A percentile compares a stretch with the other conserved stretches of the same genome.
phyloP scores from a whole-genome alignment of 2,113 vertebrate species.

The Anthoscopus minutus region DNA sequence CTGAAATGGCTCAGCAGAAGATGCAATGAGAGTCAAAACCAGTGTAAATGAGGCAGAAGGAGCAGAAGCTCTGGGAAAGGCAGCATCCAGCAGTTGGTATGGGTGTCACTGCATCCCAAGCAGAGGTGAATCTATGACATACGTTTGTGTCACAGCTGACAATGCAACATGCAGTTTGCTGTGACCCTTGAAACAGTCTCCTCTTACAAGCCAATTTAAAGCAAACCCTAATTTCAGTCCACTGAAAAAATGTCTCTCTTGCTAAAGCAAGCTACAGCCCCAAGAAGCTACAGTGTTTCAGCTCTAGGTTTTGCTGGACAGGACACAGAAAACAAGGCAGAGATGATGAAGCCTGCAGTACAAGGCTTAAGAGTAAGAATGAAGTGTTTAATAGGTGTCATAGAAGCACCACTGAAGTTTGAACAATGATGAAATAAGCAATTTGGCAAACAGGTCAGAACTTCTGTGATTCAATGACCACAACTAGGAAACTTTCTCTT shows the following conservation, averaged over 20 bases:
- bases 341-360: not conserved
- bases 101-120: not conserved
- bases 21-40: not conserved
- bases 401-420: not conserved
- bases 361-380: not conserved
- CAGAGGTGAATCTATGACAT: not conserved
- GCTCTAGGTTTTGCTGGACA: not conserved
- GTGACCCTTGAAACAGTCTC: not conserved
- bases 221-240: not conserved
- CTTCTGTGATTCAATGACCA: rapidly evolving
- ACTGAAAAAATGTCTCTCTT: not conserved
- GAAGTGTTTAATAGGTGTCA: not conserved
- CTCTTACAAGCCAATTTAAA: not conserved
- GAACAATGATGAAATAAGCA: not conserved
- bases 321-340: not conserved
- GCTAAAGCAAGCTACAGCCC: not conserved
- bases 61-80: not conserved
- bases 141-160: not conserved
- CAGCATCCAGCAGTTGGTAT: not conserved
- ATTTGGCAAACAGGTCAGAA: not conserved
- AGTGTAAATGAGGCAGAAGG: not conserved
- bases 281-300: not conserved
- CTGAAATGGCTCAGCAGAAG: not conserved
- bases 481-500: not conserved
- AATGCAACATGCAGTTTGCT: not conserved